Base-by-base conservation (phyloP, 2,888 invertebrate genomes). In the Tipula vernalis region DNA sequence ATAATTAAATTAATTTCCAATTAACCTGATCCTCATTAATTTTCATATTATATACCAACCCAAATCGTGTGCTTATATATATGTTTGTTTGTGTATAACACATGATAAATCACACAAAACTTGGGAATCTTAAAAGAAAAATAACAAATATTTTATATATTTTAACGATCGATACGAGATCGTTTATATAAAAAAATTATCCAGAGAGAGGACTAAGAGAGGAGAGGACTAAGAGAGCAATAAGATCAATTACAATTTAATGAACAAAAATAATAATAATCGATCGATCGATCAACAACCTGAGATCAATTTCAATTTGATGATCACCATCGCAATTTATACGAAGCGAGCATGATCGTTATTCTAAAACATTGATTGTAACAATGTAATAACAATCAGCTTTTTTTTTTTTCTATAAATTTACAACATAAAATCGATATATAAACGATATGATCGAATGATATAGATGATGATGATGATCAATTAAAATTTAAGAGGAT, bases 1-100 rank as follows among this genome's bases (percentile, higher is more conserved):
- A 71, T 71, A 71, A 71, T 71, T 71, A 71, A 71, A 71, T 71
- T 71, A 71, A 71, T 71, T 71, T 71, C 71, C 71, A 71, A 71
- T 71, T 71, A 71, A 71, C 71, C 28, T 71, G 71, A 71, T 71
- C 71, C 71, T 28, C 71, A 28, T 71, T 28, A 51, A 13, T 71
- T 71, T 71, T 71, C 28, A 28, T 28, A 8, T 12, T 10, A 15
- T 18, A 71, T 12, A 71, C 71, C 8, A 71, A 71, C 28, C 8
- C 10, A 71, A 71, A 71, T 71, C 71, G 71, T 71, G 28, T 71
- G 18, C 0, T 71, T 71, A 28, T 10, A 2, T 15, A n/a, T 3
- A 51, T 5, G 5, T 47, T 47, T 47, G 47, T 47, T 28, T 39
- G 10, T 10, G n/a, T n/a, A 15, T 51, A 8, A 44, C 10, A 44